phyloP scores from a whole-genome alignment of 2,888 invertebrate species.

The Ornithoptera priamus region DNA sequence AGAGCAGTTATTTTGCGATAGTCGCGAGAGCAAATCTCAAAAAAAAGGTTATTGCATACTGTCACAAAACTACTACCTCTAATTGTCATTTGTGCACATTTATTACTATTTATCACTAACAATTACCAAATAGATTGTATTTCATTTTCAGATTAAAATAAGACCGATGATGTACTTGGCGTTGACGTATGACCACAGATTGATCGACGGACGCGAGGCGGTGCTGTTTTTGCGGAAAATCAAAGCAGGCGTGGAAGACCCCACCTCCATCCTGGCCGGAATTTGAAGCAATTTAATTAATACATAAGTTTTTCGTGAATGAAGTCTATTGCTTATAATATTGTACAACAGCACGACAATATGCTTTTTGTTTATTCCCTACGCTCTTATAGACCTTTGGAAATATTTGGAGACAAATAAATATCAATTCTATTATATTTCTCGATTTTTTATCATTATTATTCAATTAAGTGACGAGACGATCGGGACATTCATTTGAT shows the following conservation, averaged over 20 bases:
- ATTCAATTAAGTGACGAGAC: too few species aligned
- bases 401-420: constrained; percentile 7
- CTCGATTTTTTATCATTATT: too few species aligned
- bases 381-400: background rate
- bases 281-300: constrained; percentile 78
- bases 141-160: constrained; percentile 90
- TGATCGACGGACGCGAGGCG: constrained; percentile 99
- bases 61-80: background rate
- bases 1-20: too few species aligned
- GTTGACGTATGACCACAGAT: constrained; percentile 98
- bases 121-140: background rate
- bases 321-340: background rate
- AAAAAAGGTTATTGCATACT: background rate
- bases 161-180: constrained; percentile 99
- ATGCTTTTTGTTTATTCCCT: background rate
- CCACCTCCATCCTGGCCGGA: constrained; percentile 94
- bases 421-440: background rate
- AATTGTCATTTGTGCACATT: background rate
- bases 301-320: background rate
- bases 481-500: too few species aligned
- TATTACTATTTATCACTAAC: background rate
- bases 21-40: too few species aligned
- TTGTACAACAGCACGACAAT: background rate
- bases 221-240: constrained; percentile 97
- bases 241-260: constrained; percentile 98